Evolutionary conservation across 2,888 invertebrate genomes (phyloP).

Genomic region (Caenorhabditis virilis): DNA sequence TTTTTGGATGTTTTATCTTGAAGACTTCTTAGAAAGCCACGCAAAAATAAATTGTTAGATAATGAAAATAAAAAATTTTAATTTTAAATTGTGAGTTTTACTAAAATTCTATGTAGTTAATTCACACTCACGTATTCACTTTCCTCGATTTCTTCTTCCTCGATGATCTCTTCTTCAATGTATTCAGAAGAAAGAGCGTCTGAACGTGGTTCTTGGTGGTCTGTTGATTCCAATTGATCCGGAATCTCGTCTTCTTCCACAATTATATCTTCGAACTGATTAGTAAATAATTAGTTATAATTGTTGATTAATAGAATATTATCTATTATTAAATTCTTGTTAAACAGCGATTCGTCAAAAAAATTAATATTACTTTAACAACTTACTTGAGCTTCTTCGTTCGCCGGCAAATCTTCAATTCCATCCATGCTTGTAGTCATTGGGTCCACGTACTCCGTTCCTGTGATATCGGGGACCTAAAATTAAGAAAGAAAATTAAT

Average conservation of each 20-base stretch:
- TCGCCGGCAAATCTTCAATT: conserved; percentile 64
- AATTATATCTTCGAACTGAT: conserved; percentile 52
- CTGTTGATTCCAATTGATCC: conserved; percentile 47
- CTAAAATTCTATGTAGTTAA: neutral
- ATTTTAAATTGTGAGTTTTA: too few relatives aligned
- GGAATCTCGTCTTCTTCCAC: conserved; percentile 50
- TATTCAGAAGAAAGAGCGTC: conserved; percentile 24
- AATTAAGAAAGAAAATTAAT: too few relatives aligned
- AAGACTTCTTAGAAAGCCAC: too few relatives aligned
- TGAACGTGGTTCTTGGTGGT: conserved; percentile 41
- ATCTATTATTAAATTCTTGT: too few relatives aligned
- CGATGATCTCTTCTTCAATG: conserved; percentile 30
- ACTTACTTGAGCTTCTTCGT: conserved; percentile 55
- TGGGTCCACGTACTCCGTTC: conserved; percentile 64
- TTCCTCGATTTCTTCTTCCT: conserved; percentile 27
- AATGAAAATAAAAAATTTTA: neutral
- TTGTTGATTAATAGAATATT: neutral
- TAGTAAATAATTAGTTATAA: conserved; percentile 23
- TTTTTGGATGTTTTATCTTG: too few relatives aligned
- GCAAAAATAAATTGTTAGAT: conserved; percentile 3
- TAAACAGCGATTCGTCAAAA: too few relatives aligned
- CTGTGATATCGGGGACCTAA: conserved; percentile 67
- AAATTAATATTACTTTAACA: too few relatives aligned
- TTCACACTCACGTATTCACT: conserved; percentile 30
- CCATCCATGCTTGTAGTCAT: conserved; percentile 68